phyloP scores from a whole-genome alignment of 2,888 invertebrate species.

The Leptothorax acervorum region DNA sequence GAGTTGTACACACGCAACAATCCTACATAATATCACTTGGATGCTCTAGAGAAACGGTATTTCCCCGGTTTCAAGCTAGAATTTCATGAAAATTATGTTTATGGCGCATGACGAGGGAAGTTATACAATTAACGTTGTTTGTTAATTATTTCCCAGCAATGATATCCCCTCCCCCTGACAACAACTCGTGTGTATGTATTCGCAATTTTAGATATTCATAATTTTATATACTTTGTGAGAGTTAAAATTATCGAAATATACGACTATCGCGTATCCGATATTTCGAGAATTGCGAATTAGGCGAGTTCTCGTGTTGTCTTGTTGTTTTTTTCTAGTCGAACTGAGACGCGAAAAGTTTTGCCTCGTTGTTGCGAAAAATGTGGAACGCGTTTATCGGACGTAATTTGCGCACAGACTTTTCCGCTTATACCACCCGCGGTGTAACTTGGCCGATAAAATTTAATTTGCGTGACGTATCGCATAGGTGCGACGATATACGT shows the following conservation, averaged over 20 bases:
- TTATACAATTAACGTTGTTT: constrained; percentile 34
- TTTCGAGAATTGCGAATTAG: not conserved
- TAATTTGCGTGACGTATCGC: constrained; percentile 60
- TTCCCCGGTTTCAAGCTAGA: constrained; percentile 8
- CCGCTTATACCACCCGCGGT: constrained; percentile 33
- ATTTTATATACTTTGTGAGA: not conserved
- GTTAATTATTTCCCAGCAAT: constrained; percentile 31
- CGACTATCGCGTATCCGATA: not conserved
- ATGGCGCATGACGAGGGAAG: not conserved
- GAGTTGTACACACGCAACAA: not conserved
- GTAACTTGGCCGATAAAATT: constrained; percentile 65
- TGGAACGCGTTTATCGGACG: constrained; percentile 55
- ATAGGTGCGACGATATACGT: constrained; percentile 12
- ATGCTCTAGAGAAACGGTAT: constrained; percentile 1
- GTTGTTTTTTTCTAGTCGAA: not conserved
- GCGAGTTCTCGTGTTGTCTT: not conserved
- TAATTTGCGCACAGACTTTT: constrained; percentile 58
- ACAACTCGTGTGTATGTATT: not conserved
- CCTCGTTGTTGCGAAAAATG: constrained; percentile 51
- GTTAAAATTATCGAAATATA: constrained; percentile 4
- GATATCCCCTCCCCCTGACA: not conserved
- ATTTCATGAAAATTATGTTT: constrained; percentile 40
- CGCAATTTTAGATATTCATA: not conserved
- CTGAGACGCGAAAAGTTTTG: constrained; percentile 4
- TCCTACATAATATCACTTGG: constrained; percentile 4